Evolutionary conservation across 2,888 invertebrate species (phyloP), one percentile per base, ranked within the genome.

Genomic region (Dichetophora obliterata): DNA sequence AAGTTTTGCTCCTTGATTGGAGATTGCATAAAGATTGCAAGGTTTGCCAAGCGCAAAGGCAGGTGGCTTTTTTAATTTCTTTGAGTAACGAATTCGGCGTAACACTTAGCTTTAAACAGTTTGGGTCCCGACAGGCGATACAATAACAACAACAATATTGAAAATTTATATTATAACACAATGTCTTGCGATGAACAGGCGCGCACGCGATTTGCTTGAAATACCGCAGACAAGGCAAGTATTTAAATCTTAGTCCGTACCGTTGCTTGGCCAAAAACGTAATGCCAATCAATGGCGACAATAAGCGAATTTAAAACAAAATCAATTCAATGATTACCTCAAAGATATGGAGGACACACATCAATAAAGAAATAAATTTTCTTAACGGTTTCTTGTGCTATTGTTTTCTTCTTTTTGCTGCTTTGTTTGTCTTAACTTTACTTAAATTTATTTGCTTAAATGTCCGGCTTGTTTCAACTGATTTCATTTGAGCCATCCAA

Each of bases 241-340:
- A 43, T 27, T 11, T 54, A 54, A 73, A 57, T 71, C 71, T 71
- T 59, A 71, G 59, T 77, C 75, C 78, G 78, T 65, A 77, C 75
- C 76, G 74, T 50, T 77, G 75, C 70, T 75, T 79, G 81, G 78
- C 66, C 83, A 83, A 84, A 83, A 80, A 76, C 81, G 82, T 82
- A 87, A 86, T 87, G 87, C 84, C 86, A 85, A 86, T 83, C 83
- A 83, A 84, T 82, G 80, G 83, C 84, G 84, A 85, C 84, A 85
- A 82, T 82, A 83, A 83, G 86, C 84, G 85, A 86, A 86, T 85
- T 87, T 87, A 83, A 87, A 87, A 84, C 82, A 82, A 85, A 84
- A 84, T 59, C n/a, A 84, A 85, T 79, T 77, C 63, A n/a, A 31
- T 63, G 63, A 63, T 63, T 63, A 31, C 34, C 31, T 31, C 27